Base-by-base conservation (phyloP, 2,888 invertebrate species). In the Drosophila prostipennis region DNA sequence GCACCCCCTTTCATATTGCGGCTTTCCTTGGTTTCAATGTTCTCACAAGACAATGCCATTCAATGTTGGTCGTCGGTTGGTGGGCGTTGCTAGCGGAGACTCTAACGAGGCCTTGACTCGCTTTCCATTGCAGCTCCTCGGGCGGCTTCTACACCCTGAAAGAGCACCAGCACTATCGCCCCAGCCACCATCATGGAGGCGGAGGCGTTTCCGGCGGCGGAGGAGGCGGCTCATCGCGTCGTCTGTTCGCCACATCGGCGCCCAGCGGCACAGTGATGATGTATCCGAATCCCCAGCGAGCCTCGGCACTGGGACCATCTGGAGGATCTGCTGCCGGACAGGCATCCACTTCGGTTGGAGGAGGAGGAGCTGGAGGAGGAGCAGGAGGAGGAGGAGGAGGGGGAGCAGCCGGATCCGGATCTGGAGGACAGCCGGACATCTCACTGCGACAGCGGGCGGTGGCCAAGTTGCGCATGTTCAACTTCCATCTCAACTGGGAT, bases 401-500 rank as follows among this genome's bases (percentile, higher is more conserved):
- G 36, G 10, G 19, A 14, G 54, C 11, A 11, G 60, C 68, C 32
- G 72, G 67, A 46, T n/a, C 61, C 6, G 72, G 69, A 32, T 55
- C 72, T 13, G 67, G 68, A 42, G 80, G 82, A 55, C 76, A 78
- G 54, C 90, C 90, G 79, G 91, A 92, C 81, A 89, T 91, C 63
- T 91, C 92, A 46, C 70, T 92, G 76, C 83, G 92, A 58, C 92
- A 92, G 77, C 92, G 92, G 40, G 92, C 92, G 56, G 92, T 92
- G 61, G 92, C 92, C 60, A 92, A 92, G 81, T 76, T 92, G 79
- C 91, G 91, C 74, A 91, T 92, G 91, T 92, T 92, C 77, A 92
- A 92, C 87, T 92, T 92, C 72, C 91, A 92, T 76, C 86, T 92
- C 55, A 92, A 92, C 82, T 92, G 92, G 92, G 92, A 92, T 82